These are phyloP conservation scores for Andrena hattorfiana DNA, from an alignment of 2,888 invertebrate genomes.

Conservation along the genomic window DNA sequence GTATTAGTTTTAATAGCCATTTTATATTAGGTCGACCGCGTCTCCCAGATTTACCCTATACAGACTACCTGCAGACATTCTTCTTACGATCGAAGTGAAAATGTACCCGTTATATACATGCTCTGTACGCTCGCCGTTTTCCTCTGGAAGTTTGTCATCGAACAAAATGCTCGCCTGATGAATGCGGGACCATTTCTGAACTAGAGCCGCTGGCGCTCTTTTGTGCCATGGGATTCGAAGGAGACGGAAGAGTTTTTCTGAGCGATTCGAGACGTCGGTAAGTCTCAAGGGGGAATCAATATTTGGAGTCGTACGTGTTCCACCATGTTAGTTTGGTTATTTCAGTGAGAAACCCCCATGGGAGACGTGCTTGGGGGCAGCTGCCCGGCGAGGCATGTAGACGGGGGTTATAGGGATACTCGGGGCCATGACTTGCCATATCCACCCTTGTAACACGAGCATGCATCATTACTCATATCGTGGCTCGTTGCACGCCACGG, in stretches of 20 bases:
- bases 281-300: constrained; percentile 82
- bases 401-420: constrained; percentile 77
- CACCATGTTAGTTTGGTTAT: constrained; percentile 80
- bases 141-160: not conserved
- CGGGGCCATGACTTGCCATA: constrained; percentile 83
- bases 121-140: not conserved
- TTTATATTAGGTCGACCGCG: no score
- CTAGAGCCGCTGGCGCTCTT: not conserved
- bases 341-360: constrained; percentile 71
- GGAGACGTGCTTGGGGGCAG: constrained; percentile 74
- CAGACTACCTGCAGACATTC: constrained; percentile 19
- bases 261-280: constrained; percentile 40
- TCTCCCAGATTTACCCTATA: no score
- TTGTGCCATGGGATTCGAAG: not conserved
- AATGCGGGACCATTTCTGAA: not conserved
- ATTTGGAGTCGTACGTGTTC: constrained; percentile 82
- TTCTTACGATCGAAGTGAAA: not conserved
- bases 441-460: constrained; percentile 81
- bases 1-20: no score
- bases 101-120: no score
- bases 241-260: constrained; percentile 42
- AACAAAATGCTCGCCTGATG: constrained; percentile 7
- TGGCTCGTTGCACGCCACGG: constrained; percentile 82
- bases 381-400: constrained; percentile 65
- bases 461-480: constrained; percentile 85